Base-by-base conservation (phyloP, 1,140 invertebrate species). In the Ephestia elutella region DNA sequence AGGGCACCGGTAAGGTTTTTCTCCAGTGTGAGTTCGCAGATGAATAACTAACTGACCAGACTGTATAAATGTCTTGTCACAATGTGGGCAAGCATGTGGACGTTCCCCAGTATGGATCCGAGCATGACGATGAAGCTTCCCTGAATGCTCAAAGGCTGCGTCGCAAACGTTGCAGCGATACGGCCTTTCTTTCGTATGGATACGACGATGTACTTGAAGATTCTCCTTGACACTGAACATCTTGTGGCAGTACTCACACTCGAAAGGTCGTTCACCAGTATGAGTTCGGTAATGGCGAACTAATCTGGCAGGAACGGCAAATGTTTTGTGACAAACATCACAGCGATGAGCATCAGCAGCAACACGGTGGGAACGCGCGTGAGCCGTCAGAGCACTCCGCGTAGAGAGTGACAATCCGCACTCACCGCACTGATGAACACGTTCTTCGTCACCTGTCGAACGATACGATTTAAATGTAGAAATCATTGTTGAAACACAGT, bases 161-260 rank as follows among this genome's bases (percentile, higher is more conserved):
- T 94, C 94, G 82, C 97, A 98, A 19, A 97, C 94, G 49, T 96
- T 93, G 78, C 97, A 98, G 65, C 96, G 95, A 77, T 95, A 95
- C 0, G 95, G 95, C 0, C 94, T 90, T 83, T 96, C 94, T 80
- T 97, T 97, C 25, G 96, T 97, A 80, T 97, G 96, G 56, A 97
- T 97, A 38, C 96, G 91, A n/a, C 95, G 91, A 79, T 97, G 96
- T 0, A 97, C 96, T 82, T 95, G 96, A 49, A 97, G 89, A 82
- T 97, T 97, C 80, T 97, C 96, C 80, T 97, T 97, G 1, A 97
- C 96, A 65, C 95, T 96, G 78, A 97, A 97, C 63, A 94, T 94
- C 79, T 97, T 97, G 76, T 93, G 94, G 87, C 97, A 98, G 78
- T 95, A 97, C 74, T 98, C 96, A 83, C 97, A 98, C 72, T 96